phyloP scores from a whole-genome alignment of 2,113 vertebrate species.

The Apodemus speciosus region DNA sequence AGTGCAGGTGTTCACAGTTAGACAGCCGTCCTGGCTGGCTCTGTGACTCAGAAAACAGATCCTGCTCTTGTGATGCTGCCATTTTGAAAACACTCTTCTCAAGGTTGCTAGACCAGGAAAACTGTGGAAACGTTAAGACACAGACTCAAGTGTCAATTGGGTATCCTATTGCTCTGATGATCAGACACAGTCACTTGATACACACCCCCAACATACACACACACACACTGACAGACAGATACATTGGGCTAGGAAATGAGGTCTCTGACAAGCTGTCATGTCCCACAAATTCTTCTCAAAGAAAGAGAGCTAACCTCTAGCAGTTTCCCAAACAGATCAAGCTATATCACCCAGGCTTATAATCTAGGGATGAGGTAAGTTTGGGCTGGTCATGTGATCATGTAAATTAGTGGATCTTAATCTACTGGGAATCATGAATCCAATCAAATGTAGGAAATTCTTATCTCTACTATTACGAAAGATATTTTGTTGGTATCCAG shows the following conservation, averaged over 20 bases:
- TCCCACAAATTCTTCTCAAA: not conserved
- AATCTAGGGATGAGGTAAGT: not conserved
- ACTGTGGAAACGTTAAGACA: not conserved
- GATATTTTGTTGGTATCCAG: not conserved
- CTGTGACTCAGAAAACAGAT: not conserved
- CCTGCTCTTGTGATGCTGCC: not conserved
- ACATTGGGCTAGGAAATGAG: not conserved
- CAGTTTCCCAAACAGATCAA: not conserved
- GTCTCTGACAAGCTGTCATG: not conserved
- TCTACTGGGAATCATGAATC: not conserved
- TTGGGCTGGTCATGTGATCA: not conserved
- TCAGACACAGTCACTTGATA: not conserved
- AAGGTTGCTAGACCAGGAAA: not conserved
- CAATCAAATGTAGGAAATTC: not conserved
- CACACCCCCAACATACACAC: not conserved
- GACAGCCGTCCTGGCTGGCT: not conserved
- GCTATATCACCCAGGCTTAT: not conserved
- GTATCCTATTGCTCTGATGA: not conserved
- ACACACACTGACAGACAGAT: not conserved
- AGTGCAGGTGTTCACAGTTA: constrained; percentile 54
- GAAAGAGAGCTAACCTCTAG: not conserved
- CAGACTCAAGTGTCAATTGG: not conserved
- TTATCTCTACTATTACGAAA: not conserved
- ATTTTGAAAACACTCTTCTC: constrained; percentile 22
- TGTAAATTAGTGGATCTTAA: constrained; percentile 18